Percentiles rank a stretch among this genome's conserved stretches.
phyloP scores from a whole-genome alignment of 2,113 vertebrate species.

The Pterocles burchelli region DNA sequence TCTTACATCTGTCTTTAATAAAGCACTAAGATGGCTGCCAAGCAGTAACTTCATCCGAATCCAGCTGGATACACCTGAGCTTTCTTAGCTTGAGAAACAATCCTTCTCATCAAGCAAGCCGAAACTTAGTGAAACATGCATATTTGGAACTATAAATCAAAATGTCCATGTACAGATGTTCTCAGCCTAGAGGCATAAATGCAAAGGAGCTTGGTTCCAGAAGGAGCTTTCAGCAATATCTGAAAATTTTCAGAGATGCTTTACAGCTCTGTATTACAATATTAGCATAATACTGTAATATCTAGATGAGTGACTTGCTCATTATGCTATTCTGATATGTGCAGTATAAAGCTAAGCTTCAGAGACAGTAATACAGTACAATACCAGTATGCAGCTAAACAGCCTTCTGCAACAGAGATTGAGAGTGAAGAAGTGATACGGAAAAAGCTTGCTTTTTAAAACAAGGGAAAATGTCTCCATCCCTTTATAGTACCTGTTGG shows the following conservation, averaged over 20 bases:
- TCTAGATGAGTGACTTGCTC: background rate
- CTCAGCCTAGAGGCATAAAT: background rate
- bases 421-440: background rate
- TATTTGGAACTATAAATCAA: constrained; percentile 8
- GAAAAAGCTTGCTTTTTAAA: background rate
- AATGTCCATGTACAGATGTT: background rate
- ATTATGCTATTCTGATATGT: background rate
- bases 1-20: background rate
- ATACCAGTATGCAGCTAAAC: background rate
- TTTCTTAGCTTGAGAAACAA: constrained; percentile 17
- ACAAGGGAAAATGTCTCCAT: background rate
- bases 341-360: background rate
- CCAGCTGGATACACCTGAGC: constrained; percentile 35
- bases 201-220: background rate
- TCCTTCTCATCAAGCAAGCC: background rate
- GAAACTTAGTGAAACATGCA: background rate
- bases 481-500: background rate
- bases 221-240: background rate
- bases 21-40: constrained; percentile 21
- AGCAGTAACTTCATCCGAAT: constrained; percentile 16
- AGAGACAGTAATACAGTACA: background rate
- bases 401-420: background rate
- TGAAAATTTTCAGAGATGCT: background rate
- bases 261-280: background rate
- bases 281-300: background rate